These are phyloP conservation scores for Drosophila kohkoa DNA, from an alignment of 1,140 invertebrate species.

Conservation along the genomic window DNA sequence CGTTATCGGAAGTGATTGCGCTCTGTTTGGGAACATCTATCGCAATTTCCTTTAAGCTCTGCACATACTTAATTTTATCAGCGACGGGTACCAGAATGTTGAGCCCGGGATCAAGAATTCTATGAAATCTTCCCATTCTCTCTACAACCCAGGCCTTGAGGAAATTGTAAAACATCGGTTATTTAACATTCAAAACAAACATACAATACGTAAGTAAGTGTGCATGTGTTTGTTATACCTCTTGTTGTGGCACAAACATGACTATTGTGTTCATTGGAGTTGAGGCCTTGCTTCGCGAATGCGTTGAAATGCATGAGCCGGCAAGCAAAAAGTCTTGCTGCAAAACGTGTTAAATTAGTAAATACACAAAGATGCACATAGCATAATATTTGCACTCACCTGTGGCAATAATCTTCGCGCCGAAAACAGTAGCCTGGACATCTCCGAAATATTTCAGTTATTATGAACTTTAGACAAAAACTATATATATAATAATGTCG, in stretches of 20 bases:
- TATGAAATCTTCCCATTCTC: slow-evolving; percentile 98
- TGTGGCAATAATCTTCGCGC: slow-evolving; percentile 62
- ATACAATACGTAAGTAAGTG: slow-evolving; percentile 17
- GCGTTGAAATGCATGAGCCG: slow-evolving; percentile 58
- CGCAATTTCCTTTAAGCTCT: slow-evolving; percentile 99
- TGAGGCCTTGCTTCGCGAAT: slow-evolving; percentile 86
- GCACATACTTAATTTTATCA: slow-evolving; percentile 98
- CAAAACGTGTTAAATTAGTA: slow-evolving; percentile 5
- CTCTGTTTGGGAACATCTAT: slow-evolving; percentile 99
- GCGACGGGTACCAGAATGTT: slow-evolving; percentile 97
- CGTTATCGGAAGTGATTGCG: slow-evolving; percentile 99
- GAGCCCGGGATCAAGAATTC: slow-evolving; percentile 96
- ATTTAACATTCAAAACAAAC: slow-evolving; percentile 82
- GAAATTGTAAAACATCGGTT: background rate
- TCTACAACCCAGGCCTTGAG: slow-evolving; percentile 97
- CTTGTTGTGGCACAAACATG: slow-evolving; percentile 99
- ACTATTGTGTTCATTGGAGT: slow-evolving; percentile 96
- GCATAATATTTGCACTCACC: slow-evolving; percentile 32
- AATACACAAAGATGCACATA: background rate
- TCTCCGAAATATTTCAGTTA: slow-evolving; percentile 31
- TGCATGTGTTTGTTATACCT: slow-evolving; percentile 87
- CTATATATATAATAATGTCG: slow-evolving; percentile 25
- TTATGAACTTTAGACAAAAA: slow-evolving; percentile 38
- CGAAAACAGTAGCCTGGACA: slow-evolving; percentile 69
- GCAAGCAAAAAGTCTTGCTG: slow-evolving; percentile 69